Evolutionary conservation across 2,888 invertebrate genomes (phyloP), one percentile per base, ranked within the genome.

Genomic region (Abrostola triplasia): DNA sequence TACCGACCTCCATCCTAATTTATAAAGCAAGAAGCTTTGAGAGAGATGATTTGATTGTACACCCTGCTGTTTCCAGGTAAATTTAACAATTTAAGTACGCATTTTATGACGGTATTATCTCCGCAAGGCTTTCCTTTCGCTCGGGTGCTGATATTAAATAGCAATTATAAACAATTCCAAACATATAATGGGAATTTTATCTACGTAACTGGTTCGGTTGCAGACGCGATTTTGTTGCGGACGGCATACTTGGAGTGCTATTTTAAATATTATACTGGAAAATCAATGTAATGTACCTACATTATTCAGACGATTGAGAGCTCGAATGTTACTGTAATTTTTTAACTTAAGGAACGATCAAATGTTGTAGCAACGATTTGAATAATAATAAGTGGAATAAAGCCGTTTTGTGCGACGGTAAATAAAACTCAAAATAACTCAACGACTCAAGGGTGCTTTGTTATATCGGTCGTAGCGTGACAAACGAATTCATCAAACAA

Each of bases 11-110:
- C 87, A 79, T 88, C 85, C 89, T 91, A 92, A 92, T 90, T 92
- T 86, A 84, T 91, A 90, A 86, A 87, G 89, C 90, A 88, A 91
- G 86, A 86, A 85, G 89, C 88, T 90, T 88, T 88, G 83, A 83
- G 82, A 87, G 84, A 88, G 87, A 91, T 91, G 88, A 89, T 91
- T 91, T 92, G 88, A 90, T 91, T 90, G 90, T 88, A 84, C 88
- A 84, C 87, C 90, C 90, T 84, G 89, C 89, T 91, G 88, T 90
- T 90, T 84, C 73, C 88, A 90, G 92, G 90, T 91, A 89, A 88
- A 90, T 90, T 88, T 89, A 88, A 91, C 89, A 90, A 89, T 90
- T 91, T 92, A 87, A 89, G 85, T 86, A 86, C 86, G 86, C 83
- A 87, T 89, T 92, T 92, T 90, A 91, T 86, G 88, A 82, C 69